Percentiles rank a stretch among this genome's conserved stretches.
phyloP scores from a whole-genome alignment of 64 coral and sea anemone species.

The Platygyra sinensis region DNA sequence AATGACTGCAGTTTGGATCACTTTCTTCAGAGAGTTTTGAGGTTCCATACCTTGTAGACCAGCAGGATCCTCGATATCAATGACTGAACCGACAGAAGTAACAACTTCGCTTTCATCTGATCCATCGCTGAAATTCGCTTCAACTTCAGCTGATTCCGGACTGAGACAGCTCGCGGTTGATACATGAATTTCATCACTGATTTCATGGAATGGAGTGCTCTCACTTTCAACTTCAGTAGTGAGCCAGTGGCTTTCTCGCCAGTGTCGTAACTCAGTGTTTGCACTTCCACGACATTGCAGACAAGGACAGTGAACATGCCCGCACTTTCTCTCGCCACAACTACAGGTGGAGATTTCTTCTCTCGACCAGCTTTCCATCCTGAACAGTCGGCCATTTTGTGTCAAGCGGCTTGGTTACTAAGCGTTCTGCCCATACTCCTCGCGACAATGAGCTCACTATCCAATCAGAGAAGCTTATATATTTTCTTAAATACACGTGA shows the following conservation, averaged over 20 bases:
- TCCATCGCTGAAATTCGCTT: slow-evolving; percentile 6
- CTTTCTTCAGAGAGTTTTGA: slow-evolving; percentile 11
- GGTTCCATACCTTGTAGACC: slow-evolving; percentile 6
- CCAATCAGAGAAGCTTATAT: slow-evolving; percentile 12
- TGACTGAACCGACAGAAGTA: background rate
- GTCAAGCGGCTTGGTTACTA: background rate
- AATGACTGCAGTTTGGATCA: slow-evolving; percentile 33
- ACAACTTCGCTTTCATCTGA: slow-evolving; percentile 2
- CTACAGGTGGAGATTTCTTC: slow-evolving; percentile 47
- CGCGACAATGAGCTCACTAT: background rate
- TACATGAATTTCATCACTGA: too few species aligned
- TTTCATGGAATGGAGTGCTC: background rate
- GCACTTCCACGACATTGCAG: slow-evolving; percentile 40
- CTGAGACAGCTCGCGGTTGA: background rate
- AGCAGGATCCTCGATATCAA: background rate
- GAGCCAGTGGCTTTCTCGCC: slow-evolving; percentile 20
- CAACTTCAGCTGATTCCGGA: background rate
- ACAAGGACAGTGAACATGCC: slow-evolving; percentile 74
- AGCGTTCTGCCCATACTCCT: background rate
- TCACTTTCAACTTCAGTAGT: background rate
- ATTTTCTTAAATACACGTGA: background rate
- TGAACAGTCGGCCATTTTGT: slow-evolving; percentile 13
- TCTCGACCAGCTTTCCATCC: slow-evolving; percentile 36
- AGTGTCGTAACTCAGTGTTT: slow-evolving; percentile 55
- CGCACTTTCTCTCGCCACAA: slow-evolving; percentile 34